phyloP scores from a whole-genome alignment of 2,888 invertebrate species.

The Lissocephala sabroskyi region DNA sequence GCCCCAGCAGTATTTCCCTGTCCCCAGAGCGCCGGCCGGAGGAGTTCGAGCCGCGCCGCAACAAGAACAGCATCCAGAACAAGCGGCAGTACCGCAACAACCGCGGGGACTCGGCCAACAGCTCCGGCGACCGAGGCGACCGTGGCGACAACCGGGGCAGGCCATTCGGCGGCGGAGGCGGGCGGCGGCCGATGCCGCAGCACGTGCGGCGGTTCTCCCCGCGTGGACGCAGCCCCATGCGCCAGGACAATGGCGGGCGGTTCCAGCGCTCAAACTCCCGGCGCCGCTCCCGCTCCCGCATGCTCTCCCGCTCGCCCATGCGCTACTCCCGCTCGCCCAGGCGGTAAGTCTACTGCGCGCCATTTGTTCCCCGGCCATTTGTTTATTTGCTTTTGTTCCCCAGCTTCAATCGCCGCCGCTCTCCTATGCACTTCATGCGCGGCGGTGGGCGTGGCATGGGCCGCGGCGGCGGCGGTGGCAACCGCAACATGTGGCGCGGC shows the following conservation, averaged over 20 bases:
- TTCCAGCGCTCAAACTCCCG: conserved; percentile 69
- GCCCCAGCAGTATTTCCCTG: conserved; percentile 65
- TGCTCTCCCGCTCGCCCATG: conserved; percentile 68
- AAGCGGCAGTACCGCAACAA: conserved; percentile 92
- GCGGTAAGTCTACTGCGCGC: conserved; percentile 58
- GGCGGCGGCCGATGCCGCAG: conserved; percentile 49
- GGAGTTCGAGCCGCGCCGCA: conserved; percentile 82
- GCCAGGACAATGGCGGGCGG: conserved; percentile 54
- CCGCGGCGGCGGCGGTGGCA: conserved; percentile 49
- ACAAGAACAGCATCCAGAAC: conserved; percentile 87
- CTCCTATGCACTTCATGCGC: conserved; percentile 63
- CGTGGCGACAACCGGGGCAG: conserved; percentile 53
- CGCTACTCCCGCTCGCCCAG: conserved; percentile 69
- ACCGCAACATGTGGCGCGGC: conserved; percentile 53
- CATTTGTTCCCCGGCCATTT: not conserved
- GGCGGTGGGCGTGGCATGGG: conserved; percentile 41
- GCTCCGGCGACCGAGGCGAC: conserved; percentile 68
- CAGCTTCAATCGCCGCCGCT: conserved; percentile 69
- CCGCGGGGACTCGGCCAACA: conserved; percentile 81
- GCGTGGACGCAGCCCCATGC: conserved; percentile 53
- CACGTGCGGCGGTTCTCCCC: conserved; percentile 55
- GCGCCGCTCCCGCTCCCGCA: conserved; percentile 67
- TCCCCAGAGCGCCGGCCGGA: conserved; percentile 73
- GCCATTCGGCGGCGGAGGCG: conserved; percentile 54
- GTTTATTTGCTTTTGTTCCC: not conserved